Percentiles rank a stretch among this genome's conserved stretches.
Conservation (phyloP, 2,888 invertebrate genomes). For the Villa cingulata region DNA sequence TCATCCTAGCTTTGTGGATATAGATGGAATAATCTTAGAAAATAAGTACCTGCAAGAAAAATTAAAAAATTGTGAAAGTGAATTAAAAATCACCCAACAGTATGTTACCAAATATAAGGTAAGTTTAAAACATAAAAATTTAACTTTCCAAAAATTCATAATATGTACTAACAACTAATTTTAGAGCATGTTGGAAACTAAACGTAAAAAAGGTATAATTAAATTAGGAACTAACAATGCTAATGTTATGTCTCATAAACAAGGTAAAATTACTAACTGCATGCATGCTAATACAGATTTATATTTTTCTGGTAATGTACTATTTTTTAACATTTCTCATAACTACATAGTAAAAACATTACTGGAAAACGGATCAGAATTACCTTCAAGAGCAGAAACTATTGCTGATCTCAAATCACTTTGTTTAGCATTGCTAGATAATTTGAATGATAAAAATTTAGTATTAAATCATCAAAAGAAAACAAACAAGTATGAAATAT, state of each 20-base stretch:
- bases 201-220: slow-evolving; percentile 55
- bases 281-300: not conserved
- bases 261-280: slow-evolving; percentile 42
- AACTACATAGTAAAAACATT: slow-evolving; percentile 59
- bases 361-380: slow-evolving; percentile 48
- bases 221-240: slow-evolving; percentile 54
- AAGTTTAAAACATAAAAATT: slow-evolving; percentile 12
- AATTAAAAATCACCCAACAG: slow-evolving; percentile 60
- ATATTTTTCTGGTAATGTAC: not conserved
- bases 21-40: slow-evolving; percentile 67
- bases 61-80: slow-evolving; percentile 62
- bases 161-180: slow-evolving; percentile 2
- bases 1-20: slow-evolving; percentile 46
- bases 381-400: slow-evolving; percentile 49
- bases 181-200: slow-evolving; percentile 55
- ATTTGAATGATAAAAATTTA: slow-evolving; percentile 71
- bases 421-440: slow-evolving; percentile 65
- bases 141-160: not conserved
- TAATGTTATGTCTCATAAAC: slow-evolving; percentile 64
- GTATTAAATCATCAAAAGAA: slow-evolving; percentile 74
- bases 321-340: slow-evolving; percentile 1
- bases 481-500: slow-evolving; percentile 56
- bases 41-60: slow-evolving; percentile 75
- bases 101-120: slow-evolving; percentile 65
- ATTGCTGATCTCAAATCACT: slow-evolving; percentile 63